A percentile compares a stretch with the other conserved stretches of the same genome.
Evolutionary conservation across 2,888 invertebrate genomes (phyloP).

Genomic region (Pterostichus niger): DNA sequence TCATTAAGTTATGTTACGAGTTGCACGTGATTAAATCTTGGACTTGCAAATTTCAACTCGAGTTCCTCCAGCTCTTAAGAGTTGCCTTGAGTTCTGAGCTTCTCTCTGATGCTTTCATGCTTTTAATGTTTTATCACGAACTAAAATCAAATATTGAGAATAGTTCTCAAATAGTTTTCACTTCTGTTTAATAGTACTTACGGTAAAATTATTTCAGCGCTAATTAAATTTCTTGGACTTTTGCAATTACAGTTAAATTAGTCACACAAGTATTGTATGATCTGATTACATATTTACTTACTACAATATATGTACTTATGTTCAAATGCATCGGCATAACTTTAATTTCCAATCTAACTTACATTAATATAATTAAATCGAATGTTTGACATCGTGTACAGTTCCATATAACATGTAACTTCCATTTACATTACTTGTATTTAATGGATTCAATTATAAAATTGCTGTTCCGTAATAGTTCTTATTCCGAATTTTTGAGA

Average conservation of each 20-base stretch:
- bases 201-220: neutral
- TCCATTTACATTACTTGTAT: too few species aligned
- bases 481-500: too few species aligned
- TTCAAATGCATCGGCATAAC: neutral
- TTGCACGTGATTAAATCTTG: conserved; percentile 15
- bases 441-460: too few species aligned
- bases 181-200: neutral
- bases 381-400: too few species aligned
- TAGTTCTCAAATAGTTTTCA: conserved; percentile 3
- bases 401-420: too few species aligned
- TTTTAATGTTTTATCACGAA: neutral
- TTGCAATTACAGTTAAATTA: too few species aligned
- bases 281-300: too few species aligned
- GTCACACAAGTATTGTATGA: too few species aligned
- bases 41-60: neutral
- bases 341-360: neutral
- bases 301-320: too few species aligned
- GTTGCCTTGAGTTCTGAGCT: neutral
- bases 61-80: neutral
- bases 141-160: neutral
- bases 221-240: neutral
- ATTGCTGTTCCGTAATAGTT: too few species aligned
- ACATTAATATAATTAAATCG: too few species aligned
- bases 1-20: neutral
- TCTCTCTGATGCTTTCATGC: neutral